Base-by-base conservation (phyloP, 1,140 invertebrate genomes). In the Drosophila biarmipes region DNA sequence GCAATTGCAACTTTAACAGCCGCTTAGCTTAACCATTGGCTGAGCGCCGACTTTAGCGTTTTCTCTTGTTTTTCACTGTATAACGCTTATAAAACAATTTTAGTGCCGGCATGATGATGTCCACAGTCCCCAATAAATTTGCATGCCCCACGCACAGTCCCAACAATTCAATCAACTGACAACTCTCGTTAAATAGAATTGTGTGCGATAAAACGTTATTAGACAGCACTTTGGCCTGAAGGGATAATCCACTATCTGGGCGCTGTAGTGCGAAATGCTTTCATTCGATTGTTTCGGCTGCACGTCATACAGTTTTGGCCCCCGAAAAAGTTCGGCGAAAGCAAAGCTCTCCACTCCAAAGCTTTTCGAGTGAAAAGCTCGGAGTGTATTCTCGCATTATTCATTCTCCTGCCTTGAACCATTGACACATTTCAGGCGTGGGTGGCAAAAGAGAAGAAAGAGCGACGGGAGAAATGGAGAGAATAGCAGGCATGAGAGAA, bases 351-450 rank as follows among this genome's bases (percentile, higher is more conserved):
- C 40, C 21, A 17, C 12, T 21, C 11, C 14, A 14, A 4, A 67
- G 63, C 63, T 67, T 66, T 67, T 43, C 12, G 11, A 8, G 24
- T 14, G 46, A 43, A 67, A 67, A 67, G 63, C 63, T 67, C 15
- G 12, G n/a, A 11, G 6, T 15, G 19, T 14, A 40, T 68, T 51
- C 48, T 62, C 48, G 46, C n/a, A 11, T 35, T 55, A 46, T 64
- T 42, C 37, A 49, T 55, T 66, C 53, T 42, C 34, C 73, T 80
- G 82, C 82, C 82, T 86, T 86, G 82, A 86, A 82, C 82, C 78
- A 86, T 87, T 86, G 84, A 75, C 82, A 86, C 78, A 86, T 68
- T 79, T 86, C 54, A 34, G 46, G 78, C 57, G 74, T 73, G 74
- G 79, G 82, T 27, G 66, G 37, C 54, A 19, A 6, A 27, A 37